These are phyloP conservation scores for Orthosia incerta DNA, from an alignment of 2,888 invertebrate genomes.

Conservation along the genomic window DNA sequence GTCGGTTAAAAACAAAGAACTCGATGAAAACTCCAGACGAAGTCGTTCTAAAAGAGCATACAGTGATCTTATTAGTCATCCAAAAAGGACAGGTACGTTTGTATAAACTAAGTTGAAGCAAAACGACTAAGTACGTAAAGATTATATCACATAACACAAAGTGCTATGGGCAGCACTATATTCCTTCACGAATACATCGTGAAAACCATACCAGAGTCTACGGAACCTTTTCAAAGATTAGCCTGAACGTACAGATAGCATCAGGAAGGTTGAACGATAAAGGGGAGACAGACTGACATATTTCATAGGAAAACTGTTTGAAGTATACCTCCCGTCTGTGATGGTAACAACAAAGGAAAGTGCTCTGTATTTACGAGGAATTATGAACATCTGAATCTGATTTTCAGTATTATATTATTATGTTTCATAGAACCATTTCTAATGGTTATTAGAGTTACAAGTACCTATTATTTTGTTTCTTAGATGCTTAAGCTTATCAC, in stretches of 20 bases:
- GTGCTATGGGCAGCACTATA: background rate
- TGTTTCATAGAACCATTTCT: constrained; percentile 2
- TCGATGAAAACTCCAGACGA: no score
- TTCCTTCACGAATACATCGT: background rate
- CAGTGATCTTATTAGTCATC: background rate
- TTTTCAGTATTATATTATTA: constrained; percentile 13
- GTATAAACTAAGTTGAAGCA: background rate
- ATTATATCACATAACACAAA: background rate
- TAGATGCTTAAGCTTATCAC: background rate
- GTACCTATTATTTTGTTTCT: background rate
- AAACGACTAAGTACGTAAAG: background rate
- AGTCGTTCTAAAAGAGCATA: no score
- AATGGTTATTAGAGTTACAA: background rate
- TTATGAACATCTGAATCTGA: constrained; percentile 8
- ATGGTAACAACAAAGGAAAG: constrained; percentile 16
- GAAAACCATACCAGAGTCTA: background rate
- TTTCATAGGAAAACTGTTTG: constrained; percentile 29
- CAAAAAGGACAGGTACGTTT: background rate
- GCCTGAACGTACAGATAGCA: background rate
- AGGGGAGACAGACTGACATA: constrained; percentile 25
- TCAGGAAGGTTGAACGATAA: constrained; percentile 1
- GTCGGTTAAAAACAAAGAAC: no score
- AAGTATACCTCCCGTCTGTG: constrained; percentile 14
- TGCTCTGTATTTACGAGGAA: background rate
- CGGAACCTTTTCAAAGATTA: background rate